phyloP scores from a whole-genome alignment of 2,113 vertebrate species.

The Oplegnathus fasciatus region DNA sequence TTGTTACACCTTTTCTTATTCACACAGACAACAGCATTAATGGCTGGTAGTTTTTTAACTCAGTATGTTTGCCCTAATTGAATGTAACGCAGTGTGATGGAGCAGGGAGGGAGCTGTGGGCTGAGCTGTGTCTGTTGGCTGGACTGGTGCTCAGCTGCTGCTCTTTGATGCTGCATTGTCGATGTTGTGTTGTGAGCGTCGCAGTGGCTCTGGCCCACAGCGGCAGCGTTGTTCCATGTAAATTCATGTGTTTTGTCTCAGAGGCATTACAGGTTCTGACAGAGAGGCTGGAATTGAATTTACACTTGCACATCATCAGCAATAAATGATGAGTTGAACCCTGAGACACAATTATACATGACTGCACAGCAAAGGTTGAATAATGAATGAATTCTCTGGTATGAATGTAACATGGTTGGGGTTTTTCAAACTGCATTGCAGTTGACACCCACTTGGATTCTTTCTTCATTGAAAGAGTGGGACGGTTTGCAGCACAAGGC shows the following conservation, averaged over 20 bases:
- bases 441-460: constrained; percentile 33
- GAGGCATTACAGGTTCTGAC: constrained; percentile 27
- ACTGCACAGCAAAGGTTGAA: constrained; percentile 27
- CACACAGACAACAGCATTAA: not conserved
- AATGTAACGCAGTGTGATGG: not conserved
- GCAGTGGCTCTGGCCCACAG: constrained; percentile 1
- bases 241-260: constrained; percentile 20
- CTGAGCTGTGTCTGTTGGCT: not conserved
- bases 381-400: constrained; percentile 45
- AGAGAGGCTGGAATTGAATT: constrained; percentile 32
- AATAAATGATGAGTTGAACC: constrained; percentile 47
- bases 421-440: constrained; percentile 42
- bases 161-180: constrained; percentile 20
- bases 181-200: constrained; percentile 6
- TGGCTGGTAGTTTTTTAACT: not conserved
- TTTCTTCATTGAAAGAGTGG: constrained; percentile 10
- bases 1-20: not conserved
- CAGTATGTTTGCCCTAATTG: not conserved
- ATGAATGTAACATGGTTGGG: constrained; percentile 13
- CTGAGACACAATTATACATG: constrained; percentile 34
- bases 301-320: constrained; percentile 40
- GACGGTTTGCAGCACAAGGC: constrained; percentile 12
- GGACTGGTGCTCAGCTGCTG: not conserved
- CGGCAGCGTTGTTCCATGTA: not conserved
- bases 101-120: not conserved